Evolutionary conservation across 2,113 vertebrate species (phyloP).

Genomic region (Gorsachius goisagi): DNA sequence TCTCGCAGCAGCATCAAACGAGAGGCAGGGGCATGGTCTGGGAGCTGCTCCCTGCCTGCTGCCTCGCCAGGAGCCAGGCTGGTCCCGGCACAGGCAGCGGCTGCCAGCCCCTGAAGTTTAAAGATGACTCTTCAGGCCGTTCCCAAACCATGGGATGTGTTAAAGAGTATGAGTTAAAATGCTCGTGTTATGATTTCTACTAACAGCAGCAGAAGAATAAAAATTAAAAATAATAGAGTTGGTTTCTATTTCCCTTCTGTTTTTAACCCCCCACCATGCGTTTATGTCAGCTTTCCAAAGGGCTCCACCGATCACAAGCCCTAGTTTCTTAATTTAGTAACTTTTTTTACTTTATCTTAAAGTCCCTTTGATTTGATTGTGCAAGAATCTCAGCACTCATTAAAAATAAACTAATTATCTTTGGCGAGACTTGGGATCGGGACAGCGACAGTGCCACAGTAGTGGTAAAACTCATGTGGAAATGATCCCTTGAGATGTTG

Average conservation of each 20-base stretch:
- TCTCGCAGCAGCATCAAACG: conserved; percentile 49
- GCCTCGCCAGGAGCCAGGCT: neutral
- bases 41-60: neutral
- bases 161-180: neutral
- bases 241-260: neutral
- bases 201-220: neutral
- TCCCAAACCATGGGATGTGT: neutral
- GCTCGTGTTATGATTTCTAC: rapidly evolving
- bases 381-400: conserved; percentile 25
- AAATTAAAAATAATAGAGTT: neutral
- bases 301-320: neutral
- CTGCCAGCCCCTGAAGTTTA: neutral
- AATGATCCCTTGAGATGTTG: neutral
- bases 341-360: conserved; percentile 23
- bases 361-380: conserved; percentile 35
- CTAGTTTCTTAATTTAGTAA: conserved; percentile 48
- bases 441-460: neutral
- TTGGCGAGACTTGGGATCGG: neutral
- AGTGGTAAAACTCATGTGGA: neutral
- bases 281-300: neutral
- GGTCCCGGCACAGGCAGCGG: neutral
- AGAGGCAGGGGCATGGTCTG: neutral
- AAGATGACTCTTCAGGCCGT: neutral
- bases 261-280: neutral
- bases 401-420: conserved; percentile 62